A percentile compares a stretch with the other conserved stretches of the same genome.
phyloP scores from a whole-genome alignment of 2,888 invertebrate genomes.

The Oeneis ivallda region DNA sequence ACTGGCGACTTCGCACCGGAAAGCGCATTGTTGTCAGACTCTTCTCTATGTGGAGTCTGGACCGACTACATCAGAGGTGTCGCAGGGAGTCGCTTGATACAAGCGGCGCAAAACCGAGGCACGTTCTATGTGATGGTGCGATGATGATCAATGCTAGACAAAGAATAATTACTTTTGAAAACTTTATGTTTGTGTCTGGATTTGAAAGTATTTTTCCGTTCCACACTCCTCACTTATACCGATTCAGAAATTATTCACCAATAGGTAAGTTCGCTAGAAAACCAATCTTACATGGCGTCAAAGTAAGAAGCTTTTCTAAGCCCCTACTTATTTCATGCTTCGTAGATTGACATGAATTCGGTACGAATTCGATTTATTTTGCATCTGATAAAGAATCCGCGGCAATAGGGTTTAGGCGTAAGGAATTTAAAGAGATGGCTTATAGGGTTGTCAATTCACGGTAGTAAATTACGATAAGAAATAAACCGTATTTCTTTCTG shows the following conservation, averaged over 20 bases:
- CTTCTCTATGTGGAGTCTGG: no score
- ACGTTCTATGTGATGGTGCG: no score
- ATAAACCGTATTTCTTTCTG: no score
- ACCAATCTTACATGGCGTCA: slow-evolving; percentile 1
- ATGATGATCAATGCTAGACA: no score
- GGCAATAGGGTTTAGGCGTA: slow-evolving; percentile 35
- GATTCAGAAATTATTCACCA: slow-evolving; percentile 5
- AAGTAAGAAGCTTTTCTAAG: slow-evolving; percentile 23
- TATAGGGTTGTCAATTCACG: slow-evolving; percentile 7
- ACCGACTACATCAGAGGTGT: no score
- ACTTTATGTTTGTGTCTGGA: background rate
- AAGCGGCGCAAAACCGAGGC: no score
- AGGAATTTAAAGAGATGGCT: slow-evolving; percentile 16
- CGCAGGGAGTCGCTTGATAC: no score
- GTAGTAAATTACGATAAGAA: background rate
- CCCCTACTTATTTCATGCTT: slow-evolving; percentile 57
- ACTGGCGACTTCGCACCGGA: no score
- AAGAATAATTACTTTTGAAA: background rate
- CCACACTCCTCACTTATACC: background rate
- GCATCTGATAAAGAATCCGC: slow-evolving; percentile 34
- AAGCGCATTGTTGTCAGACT: no score
- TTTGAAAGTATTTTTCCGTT: background rate
- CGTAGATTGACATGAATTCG: slow-evolving; percentile 51
- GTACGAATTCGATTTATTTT: slow-evolving; percentile 46
- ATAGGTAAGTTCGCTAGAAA: background rate